Evolutionary conservation across 2,113 vertebrate genomes (phyloP).

Genomic region (Istiophorus platypterus): DNA sequence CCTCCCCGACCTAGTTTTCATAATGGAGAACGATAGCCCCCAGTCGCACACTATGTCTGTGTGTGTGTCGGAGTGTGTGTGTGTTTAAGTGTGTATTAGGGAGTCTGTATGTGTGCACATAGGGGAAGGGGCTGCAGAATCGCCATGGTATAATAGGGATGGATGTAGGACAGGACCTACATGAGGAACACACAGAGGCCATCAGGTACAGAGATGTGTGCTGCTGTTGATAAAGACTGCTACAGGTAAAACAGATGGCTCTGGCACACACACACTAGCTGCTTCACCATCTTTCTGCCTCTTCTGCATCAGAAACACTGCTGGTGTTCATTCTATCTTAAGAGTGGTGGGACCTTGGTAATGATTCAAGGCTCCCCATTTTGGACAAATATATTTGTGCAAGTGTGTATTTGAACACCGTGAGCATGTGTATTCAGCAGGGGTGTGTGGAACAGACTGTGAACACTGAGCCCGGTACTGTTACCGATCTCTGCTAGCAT

Average conservation of each 20-base stretch:
- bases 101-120: slow-evolving; percentile 43
- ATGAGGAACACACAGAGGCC: slow-evolving; percentile 63
- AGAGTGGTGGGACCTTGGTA: slow-evolving; percentile 3
- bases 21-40: slow-evolving; percentile 85
- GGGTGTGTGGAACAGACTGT: slow-evolving; percentile 56
- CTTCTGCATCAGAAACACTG: slow-evolving; percentile 15
- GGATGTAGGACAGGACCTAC: slow-evolving; percentile 76
- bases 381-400: background rate
- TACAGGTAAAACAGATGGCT: slow-evolving; percentile 67
- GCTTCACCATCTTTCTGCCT: background rate
- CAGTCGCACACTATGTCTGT: slow-evolving; percentile 68
- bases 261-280: background rate
- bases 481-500: slow-evolving; percentile 34
- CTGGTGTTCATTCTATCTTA: slow-evolving; percentile 3
- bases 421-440: slow-evolving; percentile 60
- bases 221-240: slow-evolving; percentile 42
- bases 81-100: slow-evolving; percentile 49
- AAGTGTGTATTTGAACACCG: slow-evolving; percentile 24
- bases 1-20: slow-evolving; percentile 84
- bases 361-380: slow-evolving; percentile 12
- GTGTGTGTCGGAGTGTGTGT: slow-evolving; percentile 58
- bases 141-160: slow-evolving; percentile 51
- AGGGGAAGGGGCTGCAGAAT: slow-evolving; percentile 49
- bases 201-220: slow-evolving; percentile 38
- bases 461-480: slow-evolving; percentile 27